Evolutionary conservation across 1,140 invertebrate species (phyloP), one percentile per base, ranked within the genome.

Genomic region (Acromyrmex echinatior): DNA sequence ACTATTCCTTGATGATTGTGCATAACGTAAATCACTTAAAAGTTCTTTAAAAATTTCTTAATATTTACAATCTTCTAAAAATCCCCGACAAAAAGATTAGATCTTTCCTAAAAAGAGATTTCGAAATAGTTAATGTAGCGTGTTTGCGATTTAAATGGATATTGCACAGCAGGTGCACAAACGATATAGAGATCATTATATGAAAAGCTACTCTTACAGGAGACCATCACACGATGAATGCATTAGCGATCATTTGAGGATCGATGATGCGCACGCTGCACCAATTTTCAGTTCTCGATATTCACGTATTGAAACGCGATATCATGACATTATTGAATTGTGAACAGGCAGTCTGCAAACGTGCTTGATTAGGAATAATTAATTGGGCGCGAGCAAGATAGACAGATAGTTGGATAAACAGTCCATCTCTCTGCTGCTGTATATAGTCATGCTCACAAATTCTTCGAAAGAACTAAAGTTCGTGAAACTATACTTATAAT

Each of bases 351-450:
- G 70, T 68, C 39, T 76, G 70, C 80, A 84, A 84, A 84, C 39
- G 70, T 28, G 70, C 70, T 74, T 84, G 70, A 84, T 84, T 84
- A 76, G 25, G 58, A 58, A 84, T 84, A 84, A 84, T 76, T 84
- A 76, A 84, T 84, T 76, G 70, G 39, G 70, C 70, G 80, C 80
- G 70, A 62, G 56, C 56, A 62, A 84, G 80, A 31, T 63, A 56
- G 78, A 84, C 60, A 74, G 80, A 82, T 84, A 25, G 39, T 28
- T 49, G 62, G 80, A 84, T 76, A 84, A 84, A 84, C 58, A 84
- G 58, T 74, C 14, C 25, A 35, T 21, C 51, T 21, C 51, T 66
- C 18, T 56, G 21, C 5, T 14, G 14, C 35, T 25, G 18, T 74
- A 62, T 63, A 51, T 25, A 84, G 39, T 49, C 14, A n/a, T 25